A percentile compares a stretch with the other conserved stretches of the same genome.
These are phyloP conservation scores for Aplochiton taeniatus DNA, from an alignment of 2,797 vertebrate species.

Conservation along the genomic window DNA sequence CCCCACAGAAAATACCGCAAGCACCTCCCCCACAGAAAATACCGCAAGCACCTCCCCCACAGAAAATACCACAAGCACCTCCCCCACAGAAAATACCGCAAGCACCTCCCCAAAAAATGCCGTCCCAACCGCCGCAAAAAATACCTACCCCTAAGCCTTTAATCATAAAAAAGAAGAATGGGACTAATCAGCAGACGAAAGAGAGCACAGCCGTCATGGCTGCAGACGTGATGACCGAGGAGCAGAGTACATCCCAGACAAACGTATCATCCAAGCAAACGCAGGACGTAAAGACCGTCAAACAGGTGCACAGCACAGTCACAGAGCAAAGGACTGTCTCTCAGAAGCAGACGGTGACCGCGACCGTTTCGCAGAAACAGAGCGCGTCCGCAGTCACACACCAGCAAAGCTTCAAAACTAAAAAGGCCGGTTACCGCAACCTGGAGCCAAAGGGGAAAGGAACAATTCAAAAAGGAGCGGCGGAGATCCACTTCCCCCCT, in stretches of 20 bases:
- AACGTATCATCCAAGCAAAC: constrained; percentile 57
- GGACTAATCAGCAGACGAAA: constrained; percentile 53
- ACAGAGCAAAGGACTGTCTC: constrained; percentile 60
- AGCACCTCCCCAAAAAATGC: too few relatives aligned
- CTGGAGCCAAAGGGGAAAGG: constrained; percentile 63
- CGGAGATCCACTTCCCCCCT: constrained; percentile 82
- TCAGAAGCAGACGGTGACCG: constrained; percentile 11
- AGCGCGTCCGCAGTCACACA: constrained; percentile 21
- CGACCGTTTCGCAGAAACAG: constrained; percentile 38
- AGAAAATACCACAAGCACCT: constrained; percentile 48
- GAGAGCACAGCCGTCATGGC: constrained; percentile 43
- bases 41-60: constrained; percentile 21
- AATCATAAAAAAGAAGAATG: constrained; percentile 63
- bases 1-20: too few relatives aligned
- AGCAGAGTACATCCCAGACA: constrained; percentile 45
- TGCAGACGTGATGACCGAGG: constrained; percentile 24
- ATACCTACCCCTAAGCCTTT: constrained; percentile 50
- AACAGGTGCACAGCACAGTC: constrained; percentile 67
- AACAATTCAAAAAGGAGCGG: constrained; percentile 66
- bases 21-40: too few relatives aligned
- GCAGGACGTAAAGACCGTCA: constrained; percentile 61
- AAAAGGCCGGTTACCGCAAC: constrained; percentile 55
- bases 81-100: too few relatives aligned
- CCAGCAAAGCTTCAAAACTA: constrained; percentile 53
- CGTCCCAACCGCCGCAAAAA: too few relatives aligned